These are phyloP conservation scores for Agrenia bidenticulata DNA, from an alignment of 2,888 invertebrate genomes.

Conservation along the genomic window DNA sequence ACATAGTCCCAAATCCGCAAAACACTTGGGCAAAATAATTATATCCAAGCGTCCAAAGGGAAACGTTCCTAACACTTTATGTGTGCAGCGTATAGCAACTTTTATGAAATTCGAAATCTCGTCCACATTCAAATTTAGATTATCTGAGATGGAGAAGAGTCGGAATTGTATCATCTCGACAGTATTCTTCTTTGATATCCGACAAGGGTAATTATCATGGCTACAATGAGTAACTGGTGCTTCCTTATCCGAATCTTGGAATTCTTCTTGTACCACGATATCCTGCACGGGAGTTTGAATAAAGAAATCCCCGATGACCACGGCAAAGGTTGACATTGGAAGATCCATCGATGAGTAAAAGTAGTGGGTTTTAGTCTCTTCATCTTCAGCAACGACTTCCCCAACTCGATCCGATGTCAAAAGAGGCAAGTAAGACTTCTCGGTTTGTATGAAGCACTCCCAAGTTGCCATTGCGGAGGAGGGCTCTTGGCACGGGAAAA, in stretches of 20 bases:
- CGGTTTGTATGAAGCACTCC: slow-evolving; percentile 54
- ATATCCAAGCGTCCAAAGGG: slow-evolving; percentile 57
- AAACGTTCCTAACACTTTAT: slow-evolving; percentile 55
- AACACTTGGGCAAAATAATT: slow-evolving; percentile 55
- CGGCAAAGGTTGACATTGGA: slow-evolving; percentile 57
- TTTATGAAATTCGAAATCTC: neutral
- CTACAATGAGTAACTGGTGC: neutral
- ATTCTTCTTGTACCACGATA: neutral
- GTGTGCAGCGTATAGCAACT: slow-evolving; percentile 32
- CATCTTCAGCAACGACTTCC: slow-evolving; percentile 8
- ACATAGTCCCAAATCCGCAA: slow-evolving; percentile 53
- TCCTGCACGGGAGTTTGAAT: too few species aligned
- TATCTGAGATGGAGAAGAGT: too few species aligned
- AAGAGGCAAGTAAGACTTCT: slow-evolving; percentile 23
- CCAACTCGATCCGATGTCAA: slow-evolving; percentile 34
- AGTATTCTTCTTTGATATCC: too few species aligned
- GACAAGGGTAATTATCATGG: neutral
- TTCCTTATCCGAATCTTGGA: neutral
- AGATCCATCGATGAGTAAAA: slow-evolving; percentile 54
- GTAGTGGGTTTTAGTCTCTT: slow-evolving; percentile 27
- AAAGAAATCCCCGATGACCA: slow-evolving; percentile 54
- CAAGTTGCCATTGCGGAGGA: slow-evolving; percentile 58
- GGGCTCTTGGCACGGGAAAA: slow-evolving; percentile 58
- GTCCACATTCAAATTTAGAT: neutral
- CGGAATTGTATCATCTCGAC: too few species aligned